phyloP scores from a whole-genome alignment of 2,797 vertebrate genomes.

The Brotula barbata region DNA sequence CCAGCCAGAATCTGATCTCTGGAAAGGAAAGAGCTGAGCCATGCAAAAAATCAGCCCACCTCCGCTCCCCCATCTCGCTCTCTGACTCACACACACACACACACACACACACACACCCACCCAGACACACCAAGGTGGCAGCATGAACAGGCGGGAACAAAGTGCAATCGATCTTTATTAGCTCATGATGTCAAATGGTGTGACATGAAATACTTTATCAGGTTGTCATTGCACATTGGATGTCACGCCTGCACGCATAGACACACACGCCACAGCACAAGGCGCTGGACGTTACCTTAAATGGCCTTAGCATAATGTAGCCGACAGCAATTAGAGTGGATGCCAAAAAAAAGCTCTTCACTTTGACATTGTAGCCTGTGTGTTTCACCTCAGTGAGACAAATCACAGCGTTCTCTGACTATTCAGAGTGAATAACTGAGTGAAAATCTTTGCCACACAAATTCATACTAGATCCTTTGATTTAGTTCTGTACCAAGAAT shows the following conservation, averaged over 20 bases:
- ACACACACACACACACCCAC: conserved; percentile 16
- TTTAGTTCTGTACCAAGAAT: conserved; percentile 12
- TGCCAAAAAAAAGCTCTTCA: conserved; percentile 24
- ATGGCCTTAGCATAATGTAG: conserved; percentile 44
- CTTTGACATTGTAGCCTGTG: conserved; percentile 46
- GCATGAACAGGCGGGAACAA: conserved; percentile 56
- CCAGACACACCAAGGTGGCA: conserved; percentile 11
- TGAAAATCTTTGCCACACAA: conserved; percentile 5
- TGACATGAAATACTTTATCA: conserved; percentile 66
- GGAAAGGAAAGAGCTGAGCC: conserved; percentile 67
- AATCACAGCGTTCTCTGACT: conserved; percentile 14
- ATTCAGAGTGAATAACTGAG: background rate
- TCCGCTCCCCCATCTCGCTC: background rate
- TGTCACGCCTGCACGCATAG: conserved; percentile 20
- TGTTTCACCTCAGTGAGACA: conserved; percentile 32
- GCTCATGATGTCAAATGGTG: conserved; percentile 65
- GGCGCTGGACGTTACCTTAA: conserved; percentile 37
- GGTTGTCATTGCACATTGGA: conserved; percentile 58
- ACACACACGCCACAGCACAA: conserved; percentile 32
- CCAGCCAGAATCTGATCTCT: conserved; percentile 76
- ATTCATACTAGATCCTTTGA: conserved; percentile 9
- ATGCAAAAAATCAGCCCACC: conserved; percentile 19
- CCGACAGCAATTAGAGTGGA: conserved; percentile 30
- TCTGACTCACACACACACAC: conserved; percentile 3
- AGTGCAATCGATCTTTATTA: conserved; percentile 69